Evolutionary conservation across 1,140 invertebrate genomes (phyloP).

Genomic region (Nebria ingens): DNA sequence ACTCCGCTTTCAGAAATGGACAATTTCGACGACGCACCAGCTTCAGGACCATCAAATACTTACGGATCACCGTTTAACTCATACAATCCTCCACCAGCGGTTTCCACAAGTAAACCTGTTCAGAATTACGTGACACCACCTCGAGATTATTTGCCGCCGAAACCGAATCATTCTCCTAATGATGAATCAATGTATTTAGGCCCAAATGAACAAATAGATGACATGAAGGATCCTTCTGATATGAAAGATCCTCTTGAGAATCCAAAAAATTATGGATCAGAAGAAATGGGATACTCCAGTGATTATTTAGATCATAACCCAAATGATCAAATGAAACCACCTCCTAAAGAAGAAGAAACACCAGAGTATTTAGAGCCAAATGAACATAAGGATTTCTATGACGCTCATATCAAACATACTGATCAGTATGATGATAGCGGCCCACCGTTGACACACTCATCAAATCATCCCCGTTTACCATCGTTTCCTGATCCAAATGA

Average conservation of each 20-base stretch:
- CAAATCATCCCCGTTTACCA: neutral
- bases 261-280: neutral
- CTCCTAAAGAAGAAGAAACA: neutral
- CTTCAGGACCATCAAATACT: slow-evolving; percentile 14
- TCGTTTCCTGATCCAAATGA: neutral
- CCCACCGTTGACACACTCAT: neutral
- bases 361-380: neutral
- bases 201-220: too few species aligned
- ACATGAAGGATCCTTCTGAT: too few species aligned
- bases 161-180: neutral
- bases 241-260: too few species aligned
- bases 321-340: neutral
- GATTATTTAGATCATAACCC: neutral
- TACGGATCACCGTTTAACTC: slow-evolving; percentile 26
- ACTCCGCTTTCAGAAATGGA: neutral
- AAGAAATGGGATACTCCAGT: too few species aligned
- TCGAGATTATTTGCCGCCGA: neutral
- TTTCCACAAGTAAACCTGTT: slow-evolving; percentile 11
- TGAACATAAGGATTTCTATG: too few species aligned
- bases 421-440: neutral
- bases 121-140: neutral
- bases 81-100: slow-evolving; percentile 25
- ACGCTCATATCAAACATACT: neutral
- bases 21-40: too few species aligned
- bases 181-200: too few species aligned